A percentile compares a stretch with the other conserved stretches of the same genome.
phyloP scores from a whole-genome alignment of 2,113 vertebrate genomes.

The Notarius quadriscutis region DNA sequence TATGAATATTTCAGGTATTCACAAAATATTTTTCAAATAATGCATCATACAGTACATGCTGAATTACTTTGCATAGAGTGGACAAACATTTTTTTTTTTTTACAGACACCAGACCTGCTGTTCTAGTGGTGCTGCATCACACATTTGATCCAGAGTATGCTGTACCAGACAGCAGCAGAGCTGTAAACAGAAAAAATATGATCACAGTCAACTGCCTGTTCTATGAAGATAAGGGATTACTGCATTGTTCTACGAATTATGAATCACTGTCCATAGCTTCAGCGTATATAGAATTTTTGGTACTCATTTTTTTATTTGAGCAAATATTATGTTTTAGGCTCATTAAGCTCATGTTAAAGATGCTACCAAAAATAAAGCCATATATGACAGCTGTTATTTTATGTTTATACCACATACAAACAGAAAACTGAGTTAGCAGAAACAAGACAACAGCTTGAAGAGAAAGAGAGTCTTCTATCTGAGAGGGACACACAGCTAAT shows the following conservation, averaged over 20 bases:
- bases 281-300: background rate
- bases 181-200: background rate
- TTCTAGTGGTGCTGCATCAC: constrained; percentile 33
- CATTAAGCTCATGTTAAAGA: background rate
- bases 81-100: background rate
- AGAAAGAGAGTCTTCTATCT: no score
- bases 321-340: background rate
- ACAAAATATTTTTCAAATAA: background rate
- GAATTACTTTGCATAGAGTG: background rate
- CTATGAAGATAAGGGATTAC: background rate
- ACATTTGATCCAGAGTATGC: background rate
- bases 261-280: background rate
- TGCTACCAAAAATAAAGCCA: background rate
- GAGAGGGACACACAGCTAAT: no score
- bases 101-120: constrained; percentile 10
- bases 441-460: no score
- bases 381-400: background rate
- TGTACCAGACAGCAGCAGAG: no score
- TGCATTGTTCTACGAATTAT: background rate
- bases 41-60: background rate
- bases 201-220: constrained; percentile 25
- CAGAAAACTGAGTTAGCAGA: no score
- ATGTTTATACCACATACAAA: no score
- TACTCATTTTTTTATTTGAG: background rate
- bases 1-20: background rate